Percentiles rank a stretch among this genome's conserved stretches.
These are phyloP conservation scores for Oxyscelio sp. DNA, from an alignment of 2,888 invertebrate species.

Conservation along the genomic window DNA sequence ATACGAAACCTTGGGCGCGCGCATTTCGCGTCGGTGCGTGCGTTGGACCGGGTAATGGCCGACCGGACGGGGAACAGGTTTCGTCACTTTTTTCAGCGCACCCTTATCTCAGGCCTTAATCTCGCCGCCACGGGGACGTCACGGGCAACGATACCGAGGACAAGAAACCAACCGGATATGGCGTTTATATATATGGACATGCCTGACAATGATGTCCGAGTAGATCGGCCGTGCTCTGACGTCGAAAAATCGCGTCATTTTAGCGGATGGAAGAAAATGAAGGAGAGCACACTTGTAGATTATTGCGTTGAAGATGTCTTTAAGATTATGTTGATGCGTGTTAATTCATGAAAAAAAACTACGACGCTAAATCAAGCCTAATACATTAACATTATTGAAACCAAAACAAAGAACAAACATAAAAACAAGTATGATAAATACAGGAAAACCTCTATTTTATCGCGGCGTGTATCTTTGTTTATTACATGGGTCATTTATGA, in stretches of 20 bases:
- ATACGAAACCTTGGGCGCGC: conserved; percentile 49
- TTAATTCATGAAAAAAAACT: no score
- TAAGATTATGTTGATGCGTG: conserved; percentile 9
- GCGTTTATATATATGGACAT: conserved; percentile 50
- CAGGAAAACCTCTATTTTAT: no score
- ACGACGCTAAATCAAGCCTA: no score
- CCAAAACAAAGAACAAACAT: no score
- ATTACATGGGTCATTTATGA: no score
- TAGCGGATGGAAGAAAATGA: background rate
- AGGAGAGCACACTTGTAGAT: conserved; percentile 6
- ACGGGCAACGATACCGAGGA: conserved; percentile 55
- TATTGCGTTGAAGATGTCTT: background rate
- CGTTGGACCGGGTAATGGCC: conserved; percentile 81
- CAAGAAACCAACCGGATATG: conserved; percentile 67
- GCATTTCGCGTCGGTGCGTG: conserved; percentile 59
- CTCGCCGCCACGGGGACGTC: conserved; percentile 72
- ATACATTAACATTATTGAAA: no score
- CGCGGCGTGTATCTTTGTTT: no score
- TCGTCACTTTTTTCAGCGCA: conserved; percentile 82
- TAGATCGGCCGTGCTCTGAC: conserved; percentile 18
- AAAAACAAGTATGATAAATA: no score
- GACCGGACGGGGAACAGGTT: conserved; percentile 86
- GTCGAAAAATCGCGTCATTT: conserved; percentile 40
- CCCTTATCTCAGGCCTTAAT: conserved; percentile 84
- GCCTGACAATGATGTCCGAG: conserved; percentile 45